Conservation (phyloP, 2,888 invertebrate genomes). For the Dusona sp. region DNA sequence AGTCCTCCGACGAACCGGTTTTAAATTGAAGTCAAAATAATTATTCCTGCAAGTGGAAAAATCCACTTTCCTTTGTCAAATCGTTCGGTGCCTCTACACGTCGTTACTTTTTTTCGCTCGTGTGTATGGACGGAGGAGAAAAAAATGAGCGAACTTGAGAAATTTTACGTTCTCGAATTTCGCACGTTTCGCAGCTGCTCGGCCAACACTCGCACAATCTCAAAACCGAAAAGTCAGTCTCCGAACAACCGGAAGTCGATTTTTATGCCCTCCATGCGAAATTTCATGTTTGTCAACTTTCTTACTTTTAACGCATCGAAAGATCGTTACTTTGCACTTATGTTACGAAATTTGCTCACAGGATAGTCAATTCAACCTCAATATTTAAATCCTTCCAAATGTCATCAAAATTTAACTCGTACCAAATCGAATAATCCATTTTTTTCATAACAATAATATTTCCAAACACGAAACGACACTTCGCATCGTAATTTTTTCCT, state of each 20-base stretch:
- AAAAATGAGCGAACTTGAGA: slow-evolving; percentile 12
- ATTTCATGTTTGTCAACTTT: background rate
- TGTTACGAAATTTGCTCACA: background rate
- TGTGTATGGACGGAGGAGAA: background rate
- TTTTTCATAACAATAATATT: background rate
- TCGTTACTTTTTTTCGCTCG: background rate
- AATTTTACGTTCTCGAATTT: slow-evolving; percentile 71
- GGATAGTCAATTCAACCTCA: background rate
- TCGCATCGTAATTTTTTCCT: background rate
- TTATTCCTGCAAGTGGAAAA: slow-evolving; percentile 43
- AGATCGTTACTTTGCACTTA: background rate
- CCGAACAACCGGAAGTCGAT: background rate
- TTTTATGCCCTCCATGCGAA: background rate
- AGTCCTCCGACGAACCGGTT: slow-evolving; percentile 48
- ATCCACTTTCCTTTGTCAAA: slow-evolving; percentile 41
- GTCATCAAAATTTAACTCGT: background rate
- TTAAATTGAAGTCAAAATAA: background rate
- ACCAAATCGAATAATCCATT: background rate
- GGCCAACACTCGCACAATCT: slow-evolving; percentile 18
- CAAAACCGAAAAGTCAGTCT: background rate
- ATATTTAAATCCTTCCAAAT: background rate
- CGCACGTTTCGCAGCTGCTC: slow-evolving; percentile 77
- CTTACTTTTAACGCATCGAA: background rate
- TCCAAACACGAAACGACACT: background rate
- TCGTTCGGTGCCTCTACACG: slow-evolving; percentile 19